These are phyloP conservation scores for Pocillopora grandis DNA, from an alignment of 92 coral and sea anemone species.

Conservation along the genomic window DNA sequence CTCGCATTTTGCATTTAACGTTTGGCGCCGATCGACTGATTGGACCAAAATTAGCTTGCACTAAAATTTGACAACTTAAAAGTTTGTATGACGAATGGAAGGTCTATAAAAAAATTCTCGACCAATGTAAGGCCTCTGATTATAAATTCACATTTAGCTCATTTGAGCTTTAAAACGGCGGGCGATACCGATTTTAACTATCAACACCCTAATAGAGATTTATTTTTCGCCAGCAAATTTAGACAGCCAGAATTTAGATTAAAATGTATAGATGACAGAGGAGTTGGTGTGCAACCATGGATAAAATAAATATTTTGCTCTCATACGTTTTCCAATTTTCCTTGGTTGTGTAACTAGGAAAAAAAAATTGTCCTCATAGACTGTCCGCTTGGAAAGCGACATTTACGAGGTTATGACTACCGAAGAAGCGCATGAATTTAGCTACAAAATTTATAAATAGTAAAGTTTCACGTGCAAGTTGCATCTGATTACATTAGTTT, in stretches of 20 bases:
- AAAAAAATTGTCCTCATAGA: background rate
- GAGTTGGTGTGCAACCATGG: background rate
- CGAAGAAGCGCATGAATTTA: background rate
- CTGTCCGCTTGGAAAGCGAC: background rate
- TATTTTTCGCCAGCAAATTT: background rate
- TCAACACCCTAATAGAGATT: background rate
- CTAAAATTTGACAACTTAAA: constrained; percentile 21
- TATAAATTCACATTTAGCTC: constrained; percentile 7
- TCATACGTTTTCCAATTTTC: background rate
- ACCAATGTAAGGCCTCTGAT: background rate
- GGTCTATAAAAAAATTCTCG: background rate
- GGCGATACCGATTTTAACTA: background rate
- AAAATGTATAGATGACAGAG: background rate
- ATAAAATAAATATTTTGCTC: background rate
- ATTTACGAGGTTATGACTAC: background rate
- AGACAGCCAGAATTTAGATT: background rate
- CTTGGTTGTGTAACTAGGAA: background rate
- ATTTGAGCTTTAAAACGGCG: constrained; percentile 7
- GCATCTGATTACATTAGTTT: background rate
- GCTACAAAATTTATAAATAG: background rate
- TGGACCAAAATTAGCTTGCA: constrained; percentile 20
- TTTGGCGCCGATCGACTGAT: background rate
- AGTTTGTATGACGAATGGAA: constrained; percentile 28
- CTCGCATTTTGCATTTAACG: background rate
- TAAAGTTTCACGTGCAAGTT: background rate